Evolutionary conservation across 2,113 vertebrate genomes (phyloP).

Genomic region (Diphyllodes magnificus): DNA sequence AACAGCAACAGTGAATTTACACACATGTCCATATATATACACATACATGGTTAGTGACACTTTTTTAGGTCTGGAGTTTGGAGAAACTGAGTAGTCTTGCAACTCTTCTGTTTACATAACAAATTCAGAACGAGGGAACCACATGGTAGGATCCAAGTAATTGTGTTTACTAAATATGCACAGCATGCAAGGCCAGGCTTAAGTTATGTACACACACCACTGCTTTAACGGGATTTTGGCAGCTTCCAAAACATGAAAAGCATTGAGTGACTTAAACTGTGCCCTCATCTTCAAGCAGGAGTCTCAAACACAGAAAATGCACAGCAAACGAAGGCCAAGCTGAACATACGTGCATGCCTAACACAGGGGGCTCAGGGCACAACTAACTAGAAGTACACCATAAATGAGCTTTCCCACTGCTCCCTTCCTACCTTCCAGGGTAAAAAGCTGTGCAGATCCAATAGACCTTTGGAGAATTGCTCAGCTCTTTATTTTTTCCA

Average conservation of each 20-base stretch:
- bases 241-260: background rate
- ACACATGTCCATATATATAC: background rate
- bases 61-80: background rate
- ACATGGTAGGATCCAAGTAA: constrained; percentile 34
- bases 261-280: background rate
- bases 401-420: background rate
- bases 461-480: constrained; percentile 23
- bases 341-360: background rate
- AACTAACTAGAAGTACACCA: background rate
- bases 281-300: background rate
- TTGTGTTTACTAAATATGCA: constrained; percentile 49
- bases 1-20: background rate
- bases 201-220: constrained; percentile 14
- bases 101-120: constrained; percentile 37
- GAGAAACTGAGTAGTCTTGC: background rate
- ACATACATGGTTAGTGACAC: background rate
- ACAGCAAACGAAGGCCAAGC: background rate
- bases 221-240: background rate
- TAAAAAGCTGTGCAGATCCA: background rate
- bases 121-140: constrained; percentile 33
- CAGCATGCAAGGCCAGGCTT: constrained; percentile 21
- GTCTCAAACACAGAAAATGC: background rate
- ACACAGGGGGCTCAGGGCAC: background rate
- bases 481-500: constrained; percentile 47
- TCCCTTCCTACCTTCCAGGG: constrained; percentile 5